These are phyloP conservation scores for Neotragus moschatus DNA, from an alignment of 2,113 vertebrate species.

Conservation along the genomic window DNA sequence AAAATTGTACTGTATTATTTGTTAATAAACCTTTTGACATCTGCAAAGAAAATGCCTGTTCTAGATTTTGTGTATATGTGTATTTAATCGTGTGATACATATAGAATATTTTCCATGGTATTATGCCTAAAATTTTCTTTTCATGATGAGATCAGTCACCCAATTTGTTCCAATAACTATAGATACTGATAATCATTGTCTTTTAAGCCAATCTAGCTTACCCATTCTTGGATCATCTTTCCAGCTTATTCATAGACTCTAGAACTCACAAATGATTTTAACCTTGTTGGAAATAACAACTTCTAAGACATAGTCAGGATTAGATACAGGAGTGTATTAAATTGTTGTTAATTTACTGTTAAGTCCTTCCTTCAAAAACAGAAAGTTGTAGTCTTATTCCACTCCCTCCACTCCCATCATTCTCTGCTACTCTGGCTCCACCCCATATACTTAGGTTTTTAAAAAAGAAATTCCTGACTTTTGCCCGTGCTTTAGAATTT, in stretches of 20 bases:
- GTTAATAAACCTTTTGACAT: conserved; percentile 42
- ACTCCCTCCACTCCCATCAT: not conserved
- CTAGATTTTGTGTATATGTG: not conserved
- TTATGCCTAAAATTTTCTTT: conserved; percentile 14
- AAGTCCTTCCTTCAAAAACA: not conserved
- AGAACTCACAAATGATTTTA: conserved; percentile 33
- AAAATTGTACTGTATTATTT: conserved; percentile 25
- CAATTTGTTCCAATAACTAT: not conserved
- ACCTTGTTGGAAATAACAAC: not conserved
- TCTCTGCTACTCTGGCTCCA: not conserved
- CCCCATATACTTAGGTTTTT: not conserved
- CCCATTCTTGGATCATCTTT: not conserved
- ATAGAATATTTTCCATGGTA: not conserved
- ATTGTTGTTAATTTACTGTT: not conserved
- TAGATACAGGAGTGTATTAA: not conserved
- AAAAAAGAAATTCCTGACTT: not conserved
- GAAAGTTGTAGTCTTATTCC: not conserved
- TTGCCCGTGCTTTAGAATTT: not conserved
- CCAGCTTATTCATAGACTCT: not conserved
- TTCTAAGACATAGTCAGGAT: not conserved
- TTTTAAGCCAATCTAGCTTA: not conserved
- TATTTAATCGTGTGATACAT: not conserved
- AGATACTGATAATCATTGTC: not conserved
- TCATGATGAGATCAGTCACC: not conserved
- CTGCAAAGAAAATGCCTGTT: not conserved